Evolutionary conservation across 2,113 vertebrate species (phyloP), one percentile per base, ranked within the genome.

Genomic region (Pithys albifrons): DNA sequence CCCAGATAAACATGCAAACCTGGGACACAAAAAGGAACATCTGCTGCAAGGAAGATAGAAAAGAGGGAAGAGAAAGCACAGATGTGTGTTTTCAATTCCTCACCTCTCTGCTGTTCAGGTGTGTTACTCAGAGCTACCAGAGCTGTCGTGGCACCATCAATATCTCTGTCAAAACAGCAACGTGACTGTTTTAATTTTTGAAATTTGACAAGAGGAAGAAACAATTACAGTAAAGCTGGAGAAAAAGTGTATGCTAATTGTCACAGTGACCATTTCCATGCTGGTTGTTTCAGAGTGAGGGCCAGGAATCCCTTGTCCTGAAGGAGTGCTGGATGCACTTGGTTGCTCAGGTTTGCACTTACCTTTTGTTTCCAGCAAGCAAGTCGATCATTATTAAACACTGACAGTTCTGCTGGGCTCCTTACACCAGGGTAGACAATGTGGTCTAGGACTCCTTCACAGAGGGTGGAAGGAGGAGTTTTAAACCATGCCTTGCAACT

Each of bases 71-170:
- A 14, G 3, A 83, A 72, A 76, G 62, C 22, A 18, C 5, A n/a
- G 18, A 31, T 23, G 8, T 35, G 37, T 24, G 19, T 17, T 73
- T 70, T 86, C 31, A 62, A 0, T 65, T 28, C 70, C n/a, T 27
- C 4, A 7, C 7, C 14, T 12, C 39, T 39, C 58, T 58, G 29
- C 12, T 45, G 2, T 62, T 61, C 6, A 1, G 0, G 1, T 24
- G 24, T 28, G 41, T 59, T 33, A 14, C 20, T 52, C 48, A 29
- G 22, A 0, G 12, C 19, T 25, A 4, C 37, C 37, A 62, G n/a
- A 62, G 3, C 5, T 37, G 12, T 19, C 37, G 20, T 1, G 1
- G 19, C 19, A 52, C 33, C 3, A 8, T 4, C 28, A 37, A 25
- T 8, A 9, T 12, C 35, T 64, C 61, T 74, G 20, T 19, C 31